These are phyloP conservation scores for Caradrina kadenii DNA, from an alignment of 2,888 invertebrate species.

Conservation along the genomic window DNA sequence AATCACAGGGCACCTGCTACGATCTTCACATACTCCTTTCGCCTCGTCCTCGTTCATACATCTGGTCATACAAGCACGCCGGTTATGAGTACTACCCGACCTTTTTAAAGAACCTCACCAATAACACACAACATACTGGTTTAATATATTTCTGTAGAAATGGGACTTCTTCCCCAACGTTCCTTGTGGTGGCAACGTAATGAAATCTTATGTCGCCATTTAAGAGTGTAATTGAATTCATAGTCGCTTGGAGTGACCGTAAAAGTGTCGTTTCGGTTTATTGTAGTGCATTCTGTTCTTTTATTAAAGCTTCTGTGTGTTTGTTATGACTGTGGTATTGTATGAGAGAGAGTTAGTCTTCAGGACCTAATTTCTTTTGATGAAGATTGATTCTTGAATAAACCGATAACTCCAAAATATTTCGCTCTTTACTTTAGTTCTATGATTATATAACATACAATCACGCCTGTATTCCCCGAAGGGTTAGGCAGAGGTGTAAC, in stretches of 20 bases:
- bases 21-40: too few relatives aligned
- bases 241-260: conserved; percentile 41
- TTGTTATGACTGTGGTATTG: conserved; percentile 15
- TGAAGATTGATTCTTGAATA: neutral
- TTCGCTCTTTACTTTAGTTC: neutral
- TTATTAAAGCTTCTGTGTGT: conserved; percentile 41
- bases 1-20: too few relatives aligned
- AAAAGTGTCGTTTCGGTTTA: conserved; percentile 51
- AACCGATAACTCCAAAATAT: neutral
- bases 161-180: conserved; percentile 29
- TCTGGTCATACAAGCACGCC: too few relatives aligned
- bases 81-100: too few relatives aligned
- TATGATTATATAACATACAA: too few relatives aligned
- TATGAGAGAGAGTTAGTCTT: conserved; percentile 15
- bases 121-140: too few relatives aligned
- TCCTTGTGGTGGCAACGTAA: conserved; percentile 31
- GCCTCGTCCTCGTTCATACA: too few relatives aligned
- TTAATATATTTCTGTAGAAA: neutral
- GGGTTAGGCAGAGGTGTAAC: too few relatives aligned
- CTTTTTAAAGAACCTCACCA: too few relatives aligned
- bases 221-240: conserved; percentile 54
- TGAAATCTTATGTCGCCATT: conserved; percentile 45
- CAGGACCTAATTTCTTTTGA: neutral
- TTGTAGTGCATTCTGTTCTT: conserved; percentile 42
- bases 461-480: too few relatives aligned